These are phyloP conservation scores for Drosophila nebulosa DNA, from an alignment of 1,140 invertebrate species.

Conservation along the genomic window DNA sequence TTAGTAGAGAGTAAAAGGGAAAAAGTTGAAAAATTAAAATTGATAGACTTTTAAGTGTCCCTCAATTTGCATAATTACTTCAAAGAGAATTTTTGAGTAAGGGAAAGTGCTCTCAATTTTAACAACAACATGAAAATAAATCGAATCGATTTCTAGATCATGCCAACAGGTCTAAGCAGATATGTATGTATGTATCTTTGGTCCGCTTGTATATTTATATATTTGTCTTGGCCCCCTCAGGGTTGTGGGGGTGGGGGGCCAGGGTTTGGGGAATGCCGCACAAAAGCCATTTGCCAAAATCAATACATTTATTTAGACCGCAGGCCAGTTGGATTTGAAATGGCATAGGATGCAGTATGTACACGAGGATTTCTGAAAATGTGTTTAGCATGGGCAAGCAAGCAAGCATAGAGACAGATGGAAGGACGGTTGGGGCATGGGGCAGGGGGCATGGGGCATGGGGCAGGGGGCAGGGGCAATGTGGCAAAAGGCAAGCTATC, in stretches of 20 bases:
- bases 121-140: background rate
- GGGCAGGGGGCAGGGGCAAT: background rate
- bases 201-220: background rate
- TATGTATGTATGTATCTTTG: background rate
- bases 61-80: constrained; percentile 7
- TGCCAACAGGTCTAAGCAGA: background rate
- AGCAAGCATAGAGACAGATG: background rate
- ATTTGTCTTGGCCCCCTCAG: background rate
- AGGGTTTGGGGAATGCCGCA: background rate
- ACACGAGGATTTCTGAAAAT: constrained; percentile 50
- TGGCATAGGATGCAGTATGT: constrained; percentile 43
- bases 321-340: constrained; percentile 37
- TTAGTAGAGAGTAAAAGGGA: background rate
- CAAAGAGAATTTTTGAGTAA: background rate
- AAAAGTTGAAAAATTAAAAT: background rate
- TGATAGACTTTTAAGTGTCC: constrained; percentile 34
- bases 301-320: constrained; percentile 75
- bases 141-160: background rate
- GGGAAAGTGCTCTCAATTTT: background rate
- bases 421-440: background rate
- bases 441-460: background rate
- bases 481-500: constrained; percentile 5
- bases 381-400: constrained; percentile 47
- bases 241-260: background rate
- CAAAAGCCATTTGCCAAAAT: constrained; percentile 74